Evolutionary conservation across 2,797 vertebrate species (phyloP), one percentile per base, ranked within the genome.

Genomic region (Sebastolobus altivelis): DNA sequence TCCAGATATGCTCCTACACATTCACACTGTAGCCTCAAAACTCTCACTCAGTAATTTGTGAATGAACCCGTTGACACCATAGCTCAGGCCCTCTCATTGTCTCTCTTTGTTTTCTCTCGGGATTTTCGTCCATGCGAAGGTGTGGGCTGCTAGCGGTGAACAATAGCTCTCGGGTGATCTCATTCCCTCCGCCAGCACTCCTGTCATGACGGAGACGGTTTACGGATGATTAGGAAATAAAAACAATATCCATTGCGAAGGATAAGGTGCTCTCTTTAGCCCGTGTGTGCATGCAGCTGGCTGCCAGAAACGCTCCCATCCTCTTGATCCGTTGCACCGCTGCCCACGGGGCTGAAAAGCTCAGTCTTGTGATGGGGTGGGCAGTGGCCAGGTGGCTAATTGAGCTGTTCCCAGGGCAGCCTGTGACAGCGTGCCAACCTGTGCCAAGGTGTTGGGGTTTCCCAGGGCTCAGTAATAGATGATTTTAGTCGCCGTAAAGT

Each of bases 361-460:
- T 63, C 52, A 14, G 58, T 85, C 82, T 87, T 84, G 77, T 62
- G 88, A 88, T 75, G 56, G 77, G 58, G 76, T 25, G 59, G 79
- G 62, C 79, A 65, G 81, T 37, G 66, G 82, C 87, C 92, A 92
- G 90, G 89, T 92, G 92, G 91, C 79, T 92, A 89, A 93, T 92
- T 92, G 90, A 92, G 91, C 87, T 89, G 91, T 94, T 91, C 87
- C 82, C 85, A 77, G 82, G 79, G 79, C 84, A 83, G 88, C 52
- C 88, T 87, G 83, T 91, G 91, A 87, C 88, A 89, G 89, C 72
- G 76, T 92, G 90, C 87, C 84, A 84, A 76, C 75, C 81, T 55
- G 79, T 94, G 92, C 91, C 92, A 94, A 90, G 85, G 87, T 88
- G 88, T 76, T 65, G 80, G 75, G 69, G 33, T 91, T 92, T 92